Evolutionary conservation across 2,113 vertebrate genomes (phyloP).

Genomic region (Sander lucioperca): DNA sequence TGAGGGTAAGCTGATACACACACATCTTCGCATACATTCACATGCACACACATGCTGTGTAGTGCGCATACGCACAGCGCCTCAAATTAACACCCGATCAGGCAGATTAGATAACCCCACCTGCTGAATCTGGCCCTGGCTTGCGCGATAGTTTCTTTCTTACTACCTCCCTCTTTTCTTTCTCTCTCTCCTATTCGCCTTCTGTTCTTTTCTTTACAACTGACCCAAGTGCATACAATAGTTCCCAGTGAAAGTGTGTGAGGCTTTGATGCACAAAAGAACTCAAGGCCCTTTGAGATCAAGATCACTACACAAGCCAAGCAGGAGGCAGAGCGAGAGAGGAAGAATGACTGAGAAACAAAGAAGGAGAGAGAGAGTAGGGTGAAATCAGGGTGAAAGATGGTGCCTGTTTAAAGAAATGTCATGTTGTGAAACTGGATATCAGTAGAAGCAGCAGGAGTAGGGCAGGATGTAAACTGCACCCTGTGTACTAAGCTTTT

Average conservation of each 20-base stretch:
- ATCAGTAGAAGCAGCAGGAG: slow-evolving; percentile 58
- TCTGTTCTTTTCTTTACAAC: slow-evolving; percentile 70
- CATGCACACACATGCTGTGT: slow-evolving; percentile 31
- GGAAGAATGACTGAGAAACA: slow-evolving; percentile 57
- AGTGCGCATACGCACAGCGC: slow-evolving; percentile 10
- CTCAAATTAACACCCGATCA: slow-evolving; percentile 66
- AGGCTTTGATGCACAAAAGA: slow-evolving; percentile 68
- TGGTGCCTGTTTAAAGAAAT: slow-evolving; percentile 64
- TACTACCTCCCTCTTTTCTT: slow-evolving; percentile 44
- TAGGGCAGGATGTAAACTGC: slow-evolving; percentile 34
- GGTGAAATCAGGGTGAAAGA: slow-evolving; percentile 70
- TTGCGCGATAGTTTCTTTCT: slow-evolving; percentile 59
- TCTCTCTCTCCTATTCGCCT: slow-evolving; percentile 61
- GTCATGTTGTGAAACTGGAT: slow-evolving; percentile 70
- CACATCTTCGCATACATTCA: slow-evolving; percentile 16
- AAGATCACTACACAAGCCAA: slow-evolving; percentile 61
- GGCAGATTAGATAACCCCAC: slow-evolving; percentile 77
- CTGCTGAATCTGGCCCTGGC: slow-evolving; percentile 70
- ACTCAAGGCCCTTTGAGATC: slow-evolving; percentile 69
- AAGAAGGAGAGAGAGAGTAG: slow-evolving; percentile 24
- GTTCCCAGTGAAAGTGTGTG: slow-evolving; percentile 73
- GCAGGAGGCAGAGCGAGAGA: slow-evolving; percentile 55
- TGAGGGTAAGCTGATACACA: slow-evolving; percentile 54
- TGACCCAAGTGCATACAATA: slow-evolving; percentile 70
- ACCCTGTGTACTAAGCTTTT: slow-evolving; percentile 34